These are phyloP conservation scores for Acanthosepion pharaonis DNA, from an alignment of 2,888 invertebrate genomes.

Conservation along the genomic window DNA sequence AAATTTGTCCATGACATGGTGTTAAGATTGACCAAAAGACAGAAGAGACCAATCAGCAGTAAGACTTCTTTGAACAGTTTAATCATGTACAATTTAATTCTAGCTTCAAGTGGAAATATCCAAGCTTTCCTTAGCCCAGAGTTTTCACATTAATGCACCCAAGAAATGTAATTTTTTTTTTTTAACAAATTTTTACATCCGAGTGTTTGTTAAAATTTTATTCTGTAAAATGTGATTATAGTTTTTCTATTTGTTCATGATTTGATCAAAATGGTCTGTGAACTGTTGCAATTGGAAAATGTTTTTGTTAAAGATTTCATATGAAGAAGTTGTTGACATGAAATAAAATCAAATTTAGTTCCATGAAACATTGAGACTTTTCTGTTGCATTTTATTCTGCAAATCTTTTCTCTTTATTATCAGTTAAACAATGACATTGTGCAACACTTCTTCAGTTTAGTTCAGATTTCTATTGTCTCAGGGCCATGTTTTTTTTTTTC, in stretches of 20 bases:
- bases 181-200: not conserved
- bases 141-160: not conserved
- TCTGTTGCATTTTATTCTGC: not conserved
- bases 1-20: not conserved
- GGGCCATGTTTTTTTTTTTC: too few relatives aligned
- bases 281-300: not conserved
- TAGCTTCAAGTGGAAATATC: too few relatives aligned
- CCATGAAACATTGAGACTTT: not conserved
- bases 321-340: conserved; percentile 33
- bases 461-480: too few relatives aligned
- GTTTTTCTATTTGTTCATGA: not conserved
- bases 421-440: too few relatives aligned
- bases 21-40: not conserved
- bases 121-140: not conserved
- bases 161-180: not conserved
- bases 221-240: not conserved
- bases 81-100: too few relatives aligned
- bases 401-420: too few relatives aligned
- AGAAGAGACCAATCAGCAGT: too few relatives aligned
- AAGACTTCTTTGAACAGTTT: too few relatives aligned
- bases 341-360: not conserved
- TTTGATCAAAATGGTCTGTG: not conserved
- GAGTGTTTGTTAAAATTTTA: not conserved
- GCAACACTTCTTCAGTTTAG: too few relatives aligned
- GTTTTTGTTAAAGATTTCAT: conserved; percentile 15